Evolutionary conservation across 2,113 vertebrate genomes (phyloP).

Genomic region (Craseonycteris thonglongyai): DNA sequence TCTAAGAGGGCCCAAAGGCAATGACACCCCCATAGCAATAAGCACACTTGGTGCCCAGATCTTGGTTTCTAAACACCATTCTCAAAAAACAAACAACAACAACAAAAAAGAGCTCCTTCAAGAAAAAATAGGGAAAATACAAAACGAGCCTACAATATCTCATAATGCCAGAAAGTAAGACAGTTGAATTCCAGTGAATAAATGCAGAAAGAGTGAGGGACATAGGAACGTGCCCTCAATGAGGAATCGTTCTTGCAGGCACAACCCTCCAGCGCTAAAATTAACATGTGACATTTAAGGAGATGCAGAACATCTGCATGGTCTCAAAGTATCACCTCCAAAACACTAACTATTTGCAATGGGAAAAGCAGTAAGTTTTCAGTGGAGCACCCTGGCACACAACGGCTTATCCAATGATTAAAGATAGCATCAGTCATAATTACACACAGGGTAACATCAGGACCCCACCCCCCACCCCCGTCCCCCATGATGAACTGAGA

Average conservation of each 20-base stretch:
- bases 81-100: neutral
- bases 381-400: too few species aligned
- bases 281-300: neutral
- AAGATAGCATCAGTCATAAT: neutral
- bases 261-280: neutral
- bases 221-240: fast-evolving
- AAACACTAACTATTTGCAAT: neutral
- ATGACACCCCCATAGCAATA: fast-evolving
- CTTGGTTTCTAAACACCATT: neutral
- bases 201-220: too few species aligned
- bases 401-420: too few species aligned
- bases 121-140: neutral
- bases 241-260: neutral
- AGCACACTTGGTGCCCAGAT: neutral
- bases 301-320: neutral
- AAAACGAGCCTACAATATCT: neutral
- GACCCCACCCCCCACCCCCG: too few species aligned
- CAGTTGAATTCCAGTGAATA: neutral
- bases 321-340: neutral
- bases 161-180: neutral
- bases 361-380: neutral
- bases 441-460: neutral
- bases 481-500: neutral
- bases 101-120: neutral
- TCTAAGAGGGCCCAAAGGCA: too few species aligned